Conservation (phyloP, 2,888 invertebrate species). For the Osedax frankpressi region DNA sequence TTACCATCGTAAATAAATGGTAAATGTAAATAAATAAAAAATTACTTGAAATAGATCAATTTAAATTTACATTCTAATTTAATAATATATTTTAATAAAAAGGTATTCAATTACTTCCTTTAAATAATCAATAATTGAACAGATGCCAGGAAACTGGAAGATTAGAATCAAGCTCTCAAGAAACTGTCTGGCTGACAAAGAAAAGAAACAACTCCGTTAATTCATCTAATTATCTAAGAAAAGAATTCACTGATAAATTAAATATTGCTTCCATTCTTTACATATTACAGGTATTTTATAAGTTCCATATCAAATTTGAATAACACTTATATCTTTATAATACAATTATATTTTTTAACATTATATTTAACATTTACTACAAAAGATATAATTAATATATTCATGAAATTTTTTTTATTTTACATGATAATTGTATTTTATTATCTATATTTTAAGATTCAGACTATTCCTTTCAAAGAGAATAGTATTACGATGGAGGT, state of each 20-base stretch:
- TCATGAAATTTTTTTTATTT: too few relatives aligned
- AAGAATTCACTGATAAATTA: slow-evolving; percentile 17
- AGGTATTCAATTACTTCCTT: too few relatives aligned
- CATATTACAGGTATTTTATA: slow-evolving; percentile 16
- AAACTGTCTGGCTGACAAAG: slow-evolving; percentile 20
- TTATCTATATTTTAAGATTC: neutral
- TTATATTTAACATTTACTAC: too few relatives aligned
- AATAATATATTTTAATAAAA: too few relatives aligned
- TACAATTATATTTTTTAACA: too few relatives aligned
- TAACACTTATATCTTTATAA: too few relatives aligned
- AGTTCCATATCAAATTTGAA: neutral
- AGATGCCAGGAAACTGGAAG: slow-evolving; percentile 21
- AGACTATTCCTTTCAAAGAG: neutral
- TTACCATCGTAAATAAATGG: too few relatives aligned
- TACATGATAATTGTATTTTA: neutral
- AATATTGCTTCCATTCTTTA: slow-evolving; percentile 14
- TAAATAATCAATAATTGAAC: too few relatives aligned
- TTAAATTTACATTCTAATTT: too few relatives aligned
- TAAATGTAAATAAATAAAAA: too few relatives aligned
- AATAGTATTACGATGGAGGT: neutral
- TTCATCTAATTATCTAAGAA: slow-evolving; percentile 17
- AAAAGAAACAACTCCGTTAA: neutral
- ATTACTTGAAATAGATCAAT: too few relatives aligned
- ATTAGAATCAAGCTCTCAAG: slow-evolving; percentile 15
- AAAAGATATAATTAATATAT: too few relatives aligned